These are phyloP conservation scores for Centruroides vittatus DNA, from an alignment of 1,140 invertebrate species.

Conservation along the genomic window DNA sequence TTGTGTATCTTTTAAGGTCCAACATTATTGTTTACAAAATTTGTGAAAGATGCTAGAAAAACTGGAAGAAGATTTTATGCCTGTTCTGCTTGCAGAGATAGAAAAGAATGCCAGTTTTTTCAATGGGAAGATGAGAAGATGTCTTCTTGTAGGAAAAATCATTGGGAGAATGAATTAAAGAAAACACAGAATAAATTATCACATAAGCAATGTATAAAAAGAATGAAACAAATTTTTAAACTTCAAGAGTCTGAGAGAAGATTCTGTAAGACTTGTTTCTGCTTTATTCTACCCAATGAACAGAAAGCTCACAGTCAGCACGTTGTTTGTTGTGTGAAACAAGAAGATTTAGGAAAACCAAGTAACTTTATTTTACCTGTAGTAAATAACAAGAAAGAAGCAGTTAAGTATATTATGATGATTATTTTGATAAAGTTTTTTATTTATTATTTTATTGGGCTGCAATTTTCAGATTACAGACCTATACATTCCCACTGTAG, in stretches of 20 bases:
- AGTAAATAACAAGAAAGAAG: constrained; percentile 9
- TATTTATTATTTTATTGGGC: no score
- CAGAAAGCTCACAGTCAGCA: not conserved
- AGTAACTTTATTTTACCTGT: not conserved
- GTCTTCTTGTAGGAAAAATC: not conserved
- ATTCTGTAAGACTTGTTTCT: constrained; percentile 10
- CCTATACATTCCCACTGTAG: no score
- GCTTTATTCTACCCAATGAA: constrained; percentile 1
- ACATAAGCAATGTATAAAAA: constrained; percentile 7
- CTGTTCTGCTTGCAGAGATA: constrained; percentile 10
- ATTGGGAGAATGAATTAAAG: not conserved
- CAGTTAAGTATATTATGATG: not conserved
- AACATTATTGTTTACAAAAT: constrained; percentile 7
- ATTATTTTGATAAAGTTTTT: no score
- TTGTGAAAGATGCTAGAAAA: constrained; percentile 2
- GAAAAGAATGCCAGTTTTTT: constrained; percentile 4
- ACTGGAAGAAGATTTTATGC: constrained; percentile 9
- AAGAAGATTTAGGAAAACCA: not conserved
- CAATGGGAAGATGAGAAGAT: constrained; percentile 10
- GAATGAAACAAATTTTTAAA: not conserved
- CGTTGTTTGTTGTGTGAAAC: not conserved
- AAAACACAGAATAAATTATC: constrained; percentile 1
- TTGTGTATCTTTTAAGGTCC: not conserved
- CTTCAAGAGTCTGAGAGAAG: not conserved
- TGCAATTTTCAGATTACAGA: no score